A percentile compares a stretch with the other conserved stretches of the same genome.
These are phyloP conservation scores for Polydrusus tereticollis DNA, from an alignment of 2,888 invertebrate genomes.

Conservation along the genomic window DNA sequence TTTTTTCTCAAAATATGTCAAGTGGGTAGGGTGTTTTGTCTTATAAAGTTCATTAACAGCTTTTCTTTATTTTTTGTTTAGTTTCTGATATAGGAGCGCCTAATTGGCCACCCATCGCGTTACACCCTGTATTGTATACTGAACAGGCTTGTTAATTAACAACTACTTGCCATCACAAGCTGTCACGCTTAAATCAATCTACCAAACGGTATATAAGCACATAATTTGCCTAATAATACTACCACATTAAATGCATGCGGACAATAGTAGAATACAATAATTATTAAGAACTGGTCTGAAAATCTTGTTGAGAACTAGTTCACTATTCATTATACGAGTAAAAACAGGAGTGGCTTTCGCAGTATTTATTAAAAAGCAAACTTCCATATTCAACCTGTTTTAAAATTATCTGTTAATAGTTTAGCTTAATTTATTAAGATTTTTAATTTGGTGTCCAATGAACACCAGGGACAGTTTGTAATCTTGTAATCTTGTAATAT, in stretches of 20 bases:
- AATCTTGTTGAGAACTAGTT: conserved; percentile 16
- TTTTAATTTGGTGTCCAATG: no score
- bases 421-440: no score
- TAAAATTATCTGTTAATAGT: no score
- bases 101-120: background rate
- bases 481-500: no score
- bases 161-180: background rate
- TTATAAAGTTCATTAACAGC: no score
- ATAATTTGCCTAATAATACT: conserved; percentile 13
- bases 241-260: background rate
- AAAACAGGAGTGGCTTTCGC: conserved; percentile 3
- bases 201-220: background rate
- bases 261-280: conserved; percentile 1
- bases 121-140: background rate
- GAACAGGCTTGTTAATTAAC: background rate
- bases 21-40: no score
- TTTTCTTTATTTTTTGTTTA: no score
- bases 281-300: conserved; percentile 7
- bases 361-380: background rate
- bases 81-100: no score
- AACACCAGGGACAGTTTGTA: no score
- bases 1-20: no score
- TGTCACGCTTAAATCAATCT: background rate
- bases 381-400: background rate
- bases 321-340: background rate